Evolutionary conservation across 2,888 invertebrate genomes (phyloP).

Genomic region (Ochropleura plecta): DNA sequence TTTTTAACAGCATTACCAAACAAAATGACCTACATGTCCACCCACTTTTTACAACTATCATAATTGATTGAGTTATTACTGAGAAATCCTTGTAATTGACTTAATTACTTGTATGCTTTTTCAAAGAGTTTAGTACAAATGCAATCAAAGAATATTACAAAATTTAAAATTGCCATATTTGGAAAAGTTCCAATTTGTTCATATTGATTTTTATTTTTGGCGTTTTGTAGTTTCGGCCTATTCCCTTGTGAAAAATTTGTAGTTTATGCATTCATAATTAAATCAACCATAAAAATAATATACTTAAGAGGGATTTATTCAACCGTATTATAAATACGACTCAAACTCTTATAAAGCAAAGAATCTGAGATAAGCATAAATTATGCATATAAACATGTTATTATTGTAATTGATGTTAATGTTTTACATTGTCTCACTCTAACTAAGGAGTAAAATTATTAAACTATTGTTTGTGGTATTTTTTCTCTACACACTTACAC

Average conservation of each 20-base stretch:
- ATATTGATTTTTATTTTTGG: background rate
- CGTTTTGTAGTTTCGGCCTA: background rate
- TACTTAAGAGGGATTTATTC: background rate
- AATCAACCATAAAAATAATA: background rate
- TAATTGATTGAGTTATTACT: conserved; percentile 36
- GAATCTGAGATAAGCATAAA: conserved; percentile 13
- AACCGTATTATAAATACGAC: background rate
- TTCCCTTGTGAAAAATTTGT: background rate
- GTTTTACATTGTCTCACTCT: conserved; percentile 17
- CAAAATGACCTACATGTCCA: conserved; percentile 65
- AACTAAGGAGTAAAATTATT: conserved; percentile 7
- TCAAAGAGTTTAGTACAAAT: background rate
- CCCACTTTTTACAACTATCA: conserved; percentile 70
- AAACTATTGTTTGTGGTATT: background rate
- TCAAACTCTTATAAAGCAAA: background rate
- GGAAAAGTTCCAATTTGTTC: background rate
- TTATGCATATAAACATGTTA: conserved; percentile 19
- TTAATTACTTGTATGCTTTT: background rate
- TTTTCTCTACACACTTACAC: background rate
- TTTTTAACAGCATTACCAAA: conserved; percentile 28
- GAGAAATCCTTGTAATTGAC: conserved; percentile 25
- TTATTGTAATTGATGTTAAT: conserved; percentile 2
- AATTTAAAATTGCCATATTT: background rate
- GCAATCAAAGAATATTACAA: background rate
- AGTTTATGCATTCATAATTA: background rate